Base-by-base conservation (phyloP, 1,140 invertebrate genomes). In the Drosophila ironensis region DNA sequence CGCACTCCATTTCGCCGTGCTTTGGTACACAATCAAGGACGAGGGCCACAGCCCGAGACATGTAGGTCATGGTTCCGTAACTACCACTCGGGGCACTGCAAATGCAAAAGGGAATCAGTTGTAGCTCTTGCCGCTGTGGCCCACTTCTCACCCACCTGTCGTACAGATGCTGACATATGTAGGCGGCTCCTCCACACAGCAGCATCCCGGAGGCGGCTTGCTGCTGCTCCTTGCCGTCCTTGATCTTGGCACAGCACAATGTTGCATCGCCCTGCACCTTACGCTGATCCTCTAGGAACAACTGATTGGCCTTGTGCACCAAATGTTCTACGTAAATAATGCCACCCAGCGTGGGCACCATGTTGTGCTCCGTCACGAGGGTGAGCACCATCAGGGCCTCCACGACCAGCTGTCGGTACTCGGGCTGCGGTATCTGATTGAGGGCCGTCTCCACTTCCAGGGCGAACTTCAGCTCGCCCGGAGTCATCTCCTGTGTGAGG, bases 381-480 rank as follows among this genome's bases (percentile, higher is more conserved):
- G 97, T 98, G 0, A 99, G 91, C 4, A 99, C 97, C 96, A 99
- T 98, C 4, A 99, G 91, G 6, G 97, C 98, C 91, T 99, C 99
- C 0, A 99, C 98, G 33, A 99, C 95, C 54, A 99, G 90, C 90
- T 99, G 99, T 30, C 99, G 93, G 91, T 99, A 99, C 90, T 99
- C 98, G 5, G 99, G 98, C 90, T 99, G 97, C 0, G 98, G 97
- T 73, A 99, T 98, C 11, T 95, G 95, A 89, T 99, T 99, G 16
- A 99, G 91, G 4, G 98, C 97, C n/a, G 96, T 97, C 91, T 99
- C 99, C 1, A 99, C 98, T 59, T 97, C 96, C 5, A 99, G 90
- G 0, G 98, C 98, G 91, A 99, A 99, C 91, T 99, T 99, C 54
- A 99, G 91, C 91, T 99, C 99, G 24, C 97, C 97, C 0, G 98